Evolutionary conservation across 2,888 invertebrate species (phyloP), one percentile per base, ranked within the genome.

Genomic region (Meteorus cinctellus): DNA sequence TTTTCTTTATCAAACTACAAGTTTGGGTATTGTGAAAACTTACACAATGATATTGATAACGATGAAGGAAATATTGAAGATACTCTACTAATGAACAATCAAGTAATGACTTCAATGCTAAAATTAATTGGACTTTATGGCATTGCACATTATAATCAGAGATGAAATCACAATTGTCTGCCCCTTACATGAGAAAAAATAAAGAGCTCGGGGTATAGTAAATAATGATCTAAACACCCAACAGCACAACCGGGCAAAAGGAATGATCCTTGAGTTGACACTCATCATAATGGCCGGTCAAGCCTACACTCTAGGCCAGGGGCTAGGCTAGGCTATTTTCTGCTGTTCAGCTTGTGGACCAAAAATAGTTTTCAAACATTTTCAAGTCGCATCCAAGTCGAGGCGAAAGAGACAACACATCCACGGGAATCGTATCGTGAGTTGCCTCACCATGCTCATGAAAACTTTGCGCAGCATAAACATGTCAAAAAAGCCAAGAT

Each of bases 261-360:
- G 71, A 69, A 72, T 19, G 65, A 77, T 70, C 77, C 65, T 79
- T 70, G 74, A 67, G 60, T 60, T 73, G 27, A 41, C 41, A 34
- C 34, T 71, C 72, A 69, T 71, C 68, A 69, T 65, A 84, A 84
- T 83, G 82, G 82, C 84, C 81, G 84, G 84, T 85, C 83, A 84
- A 84, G 85, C 85, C 86, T 86, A 86, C 85, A 84, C 86, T 86
- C 87, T 86, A 87, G 87, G 87, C 87, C 87, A 86, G 87, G 86
- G 87, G 86, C 87, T 87, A 87, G 87, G 87, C 87, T 87, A 87
- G 84, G 84, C 87, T 87, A 87, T 87, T 87, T 87, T 84, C 81
- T 85, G 82, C 78, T 74, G 80, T 81, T 84, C 83, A 87, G 85
- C 85, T 86, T 86, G 86, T 86, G 85, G 80, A 86, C 78, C 86